These are phyloP conservation scores for Semnornis frantzii DNA, from an alignment of 2,113 vertebrate genomes.

Conservation along the genomic window DNA sequence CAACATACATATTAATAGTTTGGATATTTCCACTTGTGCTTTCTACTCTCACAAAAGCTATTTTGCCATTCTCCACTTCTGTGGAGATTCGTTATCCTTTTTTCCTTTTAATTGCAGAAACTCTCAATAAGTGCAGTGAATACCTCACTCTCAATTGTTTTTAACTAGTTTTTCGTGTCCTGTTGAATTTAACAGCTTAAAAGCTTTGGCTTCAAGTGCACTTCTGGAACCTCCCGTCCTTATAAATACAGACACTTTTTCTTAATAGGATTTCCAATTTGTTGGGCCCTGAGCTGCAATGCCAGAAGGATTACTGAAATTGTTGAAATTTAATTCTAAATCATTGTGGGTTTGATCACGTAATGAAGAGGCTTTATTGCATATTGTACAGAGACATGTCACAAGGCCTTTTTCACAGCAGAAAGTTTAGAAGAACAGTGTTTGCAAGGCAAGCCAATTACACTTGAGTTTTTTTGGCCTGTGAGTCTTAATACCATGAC, in stretches of 20 bases:
- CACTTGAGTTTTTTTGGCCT: background rate
- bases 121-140: background rate
- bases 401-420: background rate
- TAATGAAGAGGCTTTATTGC: background rate
- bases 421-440: background rate
- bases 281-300: background rate
- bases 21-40: background rate
- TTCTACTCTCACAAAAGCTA: background rate
- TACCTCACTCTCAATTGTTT: background rate
- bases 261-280: slow-evolving; percentile 28
- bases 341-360: background rate
- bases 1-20: background rate
- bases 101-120: background rate
- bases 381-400: background rate
- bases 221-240: background rate
- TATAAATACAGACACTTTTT: background rate
- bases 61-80: background rate
- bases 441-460: background rate
- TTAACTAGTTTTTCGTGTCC: background rate
- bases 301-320: slow-evolving; percentile 24
- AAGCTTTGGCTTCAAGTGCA: background rate
- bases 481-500: background rate
- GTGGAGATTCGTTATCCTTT: background rate
- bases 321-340: slow-evolving; percentile 38
- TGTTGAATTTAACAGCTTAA: background rate